Evolutionary conservation across 2,797 vertebrate genomes (phyloP), one percentile per base, ranked within the genome.

Genomic region (Chelon labrosus): DNA sequence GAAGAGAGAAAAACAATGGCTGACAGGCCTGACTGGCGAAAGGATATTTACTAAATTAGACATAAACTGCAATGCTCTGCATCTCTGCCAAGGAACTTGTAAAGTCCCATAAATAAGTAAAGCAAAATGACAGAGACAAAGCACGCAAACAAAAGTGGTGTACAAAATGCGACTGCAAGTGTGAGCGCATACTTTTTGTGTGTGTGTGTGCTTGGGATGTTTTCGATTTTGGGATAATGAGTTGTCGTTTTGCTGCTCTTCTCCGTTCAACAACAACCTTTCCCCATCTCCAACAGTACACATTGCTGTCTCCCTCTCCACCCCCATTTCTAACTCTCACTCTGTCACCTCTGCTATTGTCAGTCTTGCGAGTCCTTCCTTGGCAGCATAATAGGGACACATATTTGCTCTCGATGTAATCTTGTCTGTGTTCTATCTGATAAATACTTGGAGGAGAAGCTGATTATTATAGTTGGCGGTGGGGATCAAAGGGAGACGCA

Each of bases 21-120:
- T 94, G 93, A 94, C 93, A 92, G 92, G 92, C 87, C 82, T 83
- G 91, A 93, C 91, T 93, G 90, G 93, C 91, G 85, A 93, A 88
- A 92, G 90, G 87, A 91, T 92, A 92, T 94, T 94, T 93, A 91
- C 92, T 93, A 94, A 95, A 95, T 94, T 93, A 93, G 93, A 94
- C 93, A 91, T 94, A 94, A 94, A 94, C 89, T 92, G 94, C 93
- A 89, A 70, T 56, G 87, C 89, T 85, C 91, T 82, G 93, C 93
- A 93, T 92, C 93, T 94, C 89, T 80, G 77, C 90, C 89, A 85
- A 88, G 88, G 84, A 94, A 92, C 91, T 92, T 89, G 92, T 90
- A 92, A 92, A 90, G 83, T 89, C 90, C 91, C 88, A 94, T 94
- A 89, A 94, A 95, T 95, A 94, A 94, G 91, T 94, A 81, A 92